Evolutionary conservation across 2,113 vertebrate species (phyloP).

Genomic region (Vicugna pacos): DNA sequence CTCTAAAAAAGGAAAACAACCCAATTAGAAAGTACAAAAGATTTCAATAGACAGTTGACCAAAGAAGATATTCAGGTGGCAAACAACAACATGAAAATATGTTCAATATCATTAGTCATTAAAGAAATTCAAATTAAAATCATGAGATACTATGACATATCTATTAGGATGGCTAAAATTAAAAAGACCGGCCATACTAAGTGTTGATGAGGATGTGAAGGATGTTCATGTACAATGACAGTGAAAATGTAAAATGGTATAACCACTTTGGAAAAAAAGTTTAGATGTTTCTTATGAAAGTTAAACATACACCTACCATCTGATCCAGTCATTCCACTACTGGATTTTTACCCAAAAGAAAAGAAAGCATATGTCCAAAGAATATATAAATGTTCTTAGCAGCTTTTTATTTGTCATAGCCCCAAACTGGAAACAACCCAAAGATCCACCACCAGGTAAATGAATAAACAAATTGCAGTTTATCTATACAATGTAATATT

Average conservation of each 20-base stretch:
- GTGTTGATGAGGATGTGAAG: neutral
- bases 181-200: neutral
- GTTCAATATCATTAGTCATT: neutral
- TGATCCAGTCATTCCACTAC: neutral
- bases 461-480: neutral
- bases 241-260: neutral
- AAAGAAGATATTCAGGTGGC: neutral
- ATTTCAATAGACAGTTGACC: neutral
- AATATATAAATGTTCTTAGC: neutral
- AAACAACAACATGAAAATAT: slow-evolving; percentile 10
- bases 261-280: neutral
- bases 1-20: neutral
- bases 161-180: neutral
- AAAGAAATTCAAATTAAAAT: neutral
- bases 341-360: neutral
- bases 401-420: neutral
- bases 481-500: neutral
- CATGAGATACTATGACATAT: neutral
- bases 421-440: neutral
- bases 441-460: neutral
- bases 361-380: neutral
- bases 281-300: slow-evolving; percentile 3
- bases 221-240: neutral
- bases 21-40: neutral
- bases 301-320: neutral